Evolutionary conservation across 2,113 vertebrate genomes (phyloP).

Genomic region (Pangasianodon gigas): DNA sequence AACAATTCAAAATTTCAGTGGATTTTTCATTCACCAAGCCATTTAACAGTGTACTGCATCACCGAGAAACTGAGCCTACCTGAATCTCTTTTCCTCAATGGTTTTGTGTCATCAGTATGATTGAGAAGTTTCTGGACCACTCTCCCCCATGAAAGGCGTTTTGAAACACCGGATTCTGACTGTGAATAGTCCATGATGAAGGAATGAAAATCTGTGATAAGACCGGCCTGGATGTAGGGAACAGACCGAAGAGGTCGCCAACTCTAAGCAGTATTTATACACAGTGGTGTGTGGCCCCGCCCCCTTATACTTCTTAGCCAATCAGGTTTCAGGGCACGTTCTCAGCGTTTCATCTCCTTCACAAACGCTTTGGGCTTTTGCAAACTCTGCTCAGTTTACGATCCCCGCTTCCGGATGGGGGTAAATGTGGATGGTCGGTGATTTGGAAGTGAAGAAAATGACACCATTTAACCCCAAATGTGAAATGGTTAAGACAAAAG

Average conservation of each 20-base stretch:
- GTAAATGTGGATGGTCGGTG: too few relatives aligned
- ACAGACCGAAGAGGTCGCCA: not conserved
- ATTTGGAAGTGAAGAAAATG: not conserved
- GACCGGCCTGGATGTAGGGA: not conserved
- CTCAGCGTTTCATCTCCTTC: not conserved
- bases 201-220: not conserved
- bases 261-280: not conserved
- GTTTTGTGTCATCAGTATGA: slow-evolving; percentile 51
- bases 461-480: not conserved
- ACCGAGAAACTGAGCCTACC: slow-evolving; percentile 50
- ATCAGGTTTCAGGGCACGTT: slow-evolving; percentile 61
- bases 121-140: slow-evolving; percentile 71
- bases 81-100: slow-evolving; percentile 57
- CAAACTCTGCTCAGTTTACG: not conserved
- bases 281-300: slow-evolving; percentile 14
- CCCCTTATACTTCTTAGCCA: slow-evolving; percentile 67
- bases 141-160: slow-evolving; percentile 71
- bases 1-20: not conserved
- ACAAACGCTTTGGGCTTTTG: not conserved
- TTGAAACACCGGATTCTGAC: slow-evolving; percentile 54
- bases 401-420: not conserved
- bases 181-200: slow-evolving; percentile 48
- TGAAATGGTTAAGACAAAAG: slow-evolving; percentile 6
- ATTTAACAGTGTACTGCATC: not conserved
- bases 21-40: not conserved